Evolutionary conservation across 2,113 vertebrate species (phyloP), one percentile per base, ranked within the genome.

Genomic region (Pseudolaguvia tuberculata): DNA sequence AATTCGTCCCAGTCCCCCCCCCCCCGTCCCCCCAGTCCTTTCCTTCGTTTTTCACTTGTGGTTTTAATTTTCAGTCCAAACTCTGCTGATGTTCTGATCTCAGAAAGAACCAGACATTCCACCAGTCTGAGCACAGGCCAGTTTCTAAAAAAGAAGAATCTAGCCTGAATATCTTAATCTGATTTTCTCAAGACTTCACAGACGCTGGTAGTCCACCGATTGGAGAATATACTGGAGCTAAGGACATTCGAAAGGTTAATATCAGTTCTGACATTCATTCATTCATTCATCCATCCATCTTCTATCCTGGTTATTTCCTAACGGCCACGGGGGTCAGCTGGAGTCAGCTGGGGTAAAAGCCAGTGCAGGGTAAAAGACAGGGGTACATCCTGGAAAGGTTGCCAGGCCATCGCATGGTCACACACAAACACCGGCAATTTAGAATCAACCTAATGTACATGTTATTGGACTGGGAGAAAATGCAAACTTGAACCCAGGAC

Each of bases 11-110:
- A 42, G 31, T 6, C 31, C 31, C 31, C 31, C 31, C 31, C 31
- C 31, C 31, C 31, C 6, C 31, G 3, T 29, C 68, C 35, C 31
- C 55, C 27, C 23, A 23, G 48, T 53, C 62, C 72, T 72, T 75
- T 69, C 66, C 63, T 65, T 58, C 18, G 39, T 17, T 68, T 74
- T 69, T 75, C 62, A 39, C 59, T 62, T 69, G 31, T 55, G 70
- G 52, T 75, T 79, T 66, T 63, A 45, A 53, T 76, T 71, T 76
- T 70, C 84, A 70, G 78, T 82, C 80, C 45, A 48, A 86, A 84
- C 81, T 83, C 74, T 67, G 42, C 74, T 67, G 42, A 62, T 67
- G 57, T 55, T 71, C n/a, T n/a, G n/a, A n/a, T 65, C 72, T 58
- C 53, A 63, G 69, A 63, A 67, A 83, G 73, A 82, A 66, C 63